A percentile compares a stretch with the other conserved stretches of the same genome.
These are phyloP conservation scores for Phengaris arion DNA, from an alignment of 2,888 invertebrate species.

Conservation along the genomic window DNA sequence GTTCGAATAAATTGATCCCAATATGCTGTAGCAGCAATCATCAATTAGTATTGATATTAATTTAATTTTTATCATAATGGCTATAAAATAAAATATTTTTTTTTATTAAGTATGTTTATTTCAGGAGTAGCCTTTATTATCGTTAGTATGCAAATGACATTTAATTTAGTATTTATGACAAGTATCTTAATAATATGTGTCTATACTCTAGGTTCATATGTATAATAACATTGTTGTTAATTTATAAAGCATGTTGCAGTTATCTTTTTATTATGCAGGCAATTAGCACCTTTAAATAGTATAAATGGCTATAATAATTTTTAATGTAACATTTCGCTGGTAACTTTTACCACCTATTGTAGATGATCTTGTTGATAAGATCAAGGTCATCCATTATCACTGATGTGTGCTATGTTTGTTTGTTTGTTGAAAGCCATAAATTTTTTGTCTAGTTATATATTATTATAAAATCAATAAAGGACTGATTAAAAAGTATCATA, in stretches of 20 bases:
- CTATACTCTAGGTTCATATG: background rate
- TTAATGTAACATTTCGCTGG: background rate
- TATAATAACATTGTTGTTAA: background rate
- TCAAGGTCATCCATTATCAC: background rate
- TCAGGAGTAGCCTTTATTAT: too few species aligned
- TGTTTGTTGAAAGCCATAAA: background rate
- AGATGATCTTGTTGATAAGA: background rate
- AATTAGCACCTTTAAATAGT: background rate
- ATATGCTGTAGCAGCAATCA: background rate
- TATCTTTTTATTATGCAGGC: background rate
- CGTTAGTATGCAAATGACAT: too few species aligned
- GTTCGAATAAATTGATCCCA: background rate
- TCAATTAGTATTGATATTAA: background rate
- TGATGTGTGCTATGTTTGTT: background rate
- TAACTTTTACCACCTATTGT: background rate
- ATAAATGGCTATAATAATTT: constrained; percentile 1
- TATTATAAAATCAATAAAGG: too few species aligned
- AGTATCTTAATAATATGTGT: too few species aligned
- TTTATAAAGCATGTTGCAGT: background rate
- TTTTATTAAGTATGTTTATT: too few species aligned
- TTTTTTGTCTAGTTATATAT: too few species aligned
- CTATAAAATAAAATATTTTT: too few species aligned
- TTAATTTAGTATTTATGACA: too few species aligned
- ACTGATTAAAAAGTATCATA: too few species aligned
- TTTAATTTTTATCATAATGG: background rate